Percentiles rank a stretch among this genome's conserved stretches.
phyloP scores from a whole-genome alignment of 2,797 vertebrate genomes.

The Pogonophryne albipinna region DNA sequence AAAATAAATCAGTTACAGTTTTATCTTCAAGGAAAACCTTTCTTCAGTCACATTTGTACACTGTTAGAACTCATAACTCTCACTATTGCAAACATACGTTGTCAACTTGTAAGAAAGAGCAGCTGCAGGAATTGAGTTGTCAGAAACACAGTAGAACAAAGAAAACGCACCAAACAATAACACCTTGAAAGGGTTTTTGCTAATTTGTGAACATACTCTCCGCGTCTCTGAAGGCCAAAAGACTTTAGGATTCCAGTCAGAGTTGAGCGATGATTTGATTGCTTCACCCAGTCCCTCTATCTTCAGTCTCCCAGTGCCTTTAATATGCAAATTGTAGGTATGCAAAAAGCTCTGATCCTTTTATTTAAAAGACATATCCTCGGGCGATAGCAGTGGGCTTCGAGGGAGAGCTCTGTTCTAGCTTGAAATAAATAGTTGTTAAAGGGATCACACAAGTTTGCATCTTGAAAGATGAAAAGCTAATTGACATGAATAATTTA shows the following conservation, averaged over 20 bases:
- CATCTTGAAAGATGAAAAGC: constrained; percentile 94
- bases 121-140: constrained; percentile 53
- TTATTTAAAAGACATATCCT: constrained; percentile 96
- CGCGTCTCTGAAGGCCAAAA: constrained; percentile 73
- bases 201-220: constrained; percentile 71
- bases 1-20: background rate
- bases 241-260: constrained; percentile 83
- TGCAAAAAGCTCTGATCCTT: constrained; percentile 93
- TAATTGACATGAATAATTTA: constrained; percentile 91
- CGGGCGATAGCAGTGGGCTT: constrained; percentile 90
- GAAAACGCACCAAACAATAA: constrained; percentile 55
- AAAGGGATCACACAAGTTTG: constrained; percentile 93
- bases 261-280: constrained; percentile 84
- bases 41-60: too few species aligned
- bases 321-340: constrained; percentile 95
- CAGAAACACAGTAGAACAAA: constrained; percentile 36
- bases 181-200: constrained; percentile 60
- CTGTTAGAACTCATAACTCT: background rate
- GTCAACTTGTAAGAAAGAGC: background rate
- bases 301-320: constrained; percentile 75
- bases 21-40: background rate
- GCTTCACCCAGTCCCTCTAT: constrained; percentile 83
- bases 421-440: constrained; percentile 96
- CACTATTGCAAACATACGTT: constrained; percentile 2
- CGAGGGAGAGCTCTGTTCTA: constrained; percentile 89